Conservation (phyloP, 2,113 vertebrate species). For the Xenopus laevis region DNA sequence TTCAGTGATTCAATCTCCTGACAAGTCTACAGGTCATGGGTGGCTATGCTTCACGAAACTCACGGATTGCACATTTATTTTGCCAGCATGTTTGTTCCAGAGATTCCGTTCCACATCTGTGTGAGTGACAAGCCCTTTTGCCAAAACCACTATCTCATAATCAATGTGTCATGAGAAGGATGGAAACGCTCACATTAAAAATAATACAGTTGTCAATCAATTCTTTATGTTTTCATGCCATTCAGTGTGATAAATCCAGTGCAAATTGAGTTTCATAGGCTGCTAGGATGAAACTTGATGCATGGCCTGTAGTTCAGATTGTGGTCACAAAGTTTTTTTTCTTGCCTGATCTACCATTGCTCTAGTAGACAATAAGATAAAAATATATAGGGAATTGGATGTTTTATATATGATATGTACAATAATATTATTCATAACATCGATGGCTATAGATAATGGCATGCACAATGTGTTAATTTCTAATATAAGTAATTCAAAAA, state of each 20-base stretch:
- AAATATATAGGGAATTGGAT: too few relatives aligned
- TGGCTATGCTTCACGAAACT: background rate
- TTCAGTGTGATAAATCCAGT: background rate
- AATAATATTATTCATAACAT: too few relatives aligned
- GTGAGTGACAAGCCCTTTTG: constrained; percentile 54
- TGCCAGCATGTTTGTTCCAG: constrained; percentile 33
- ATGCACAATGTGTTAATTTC: too few relatives aligned
- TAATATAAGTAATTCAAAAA: too few relatives aligned
- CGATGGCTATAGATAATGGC: too few relatives aligned
- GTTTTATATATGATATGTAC: too few relatives aligned
- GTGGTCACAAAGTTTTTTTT: too few relatives aligned
- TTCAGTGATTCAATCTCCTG: background rate
- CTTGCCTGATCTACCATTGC: too few relatives aligned
- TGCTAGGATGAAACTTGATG: background rate
- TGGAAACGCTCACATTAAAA: constrained; percentile 47
- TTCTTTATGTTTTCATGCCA: constrained; percentile 54
- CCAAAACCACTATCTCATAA: constrained; percentile 47
- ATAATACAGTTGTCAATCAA: constrained; percentile 53
- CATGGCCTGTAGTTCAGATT: background rate
- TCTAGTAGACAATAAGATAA: too few relatives aligned
- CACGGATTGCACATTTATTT: background rate
- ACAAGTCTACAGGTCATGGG: background rate
- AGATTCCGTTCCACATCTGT: constrained; percentile 47
- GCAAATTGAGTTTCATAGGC: background rate
- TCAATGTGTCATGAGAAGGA: constrained; percentile 48